Percentiles rank a stretch among this genome's conserved stretches.
phyloP scores from a whole-genome alignment of 2,888 invertebrate species.

The Eretmocerus hayati region DNA sequence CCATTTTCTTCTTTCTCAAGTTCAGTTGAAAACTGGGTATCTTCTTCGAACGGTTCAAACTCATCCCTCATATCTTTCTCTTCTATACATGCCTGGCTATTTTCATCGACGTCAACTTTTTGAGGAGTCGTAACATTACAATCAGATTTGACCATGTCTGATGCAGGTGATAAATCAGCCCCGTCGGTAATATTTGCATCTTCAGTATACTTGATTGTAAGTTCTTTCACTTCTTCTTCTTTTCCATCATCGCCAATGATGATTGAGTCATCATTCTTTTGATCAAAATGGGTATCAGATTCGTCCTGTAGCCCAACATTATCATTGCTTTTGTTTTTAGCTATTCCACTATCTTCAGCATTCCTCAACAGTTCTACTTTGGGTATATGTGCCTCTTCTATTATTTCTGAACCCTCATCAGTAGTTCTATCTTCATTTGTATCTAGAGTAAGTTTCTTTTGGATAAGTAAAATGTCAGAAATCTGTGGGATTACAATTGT shows the following conservation, averaged over 20 bases:
- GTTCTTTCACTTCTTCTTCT: slow-evolving; percentile 6
- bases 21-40: neutral
- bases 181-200: neutral
- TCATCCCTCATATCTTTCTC: neutral
- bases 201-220: neutral
- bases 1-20: neutral
- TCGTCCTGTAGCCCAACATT: too few species aligned
- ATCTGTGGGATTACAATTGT: too few species aligned
- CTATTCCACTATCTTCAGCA: neutral
- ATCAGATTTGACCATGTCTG: neutral
- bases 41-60: neutral
- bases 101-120: neutral
- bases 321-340: neutral
- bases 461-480: too few species aligned
- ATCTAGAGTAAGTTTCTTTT: too few species aligned
- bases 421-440: neutral
- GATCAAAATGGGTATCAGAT: too few species aligned
- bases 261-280: too few species aligned
- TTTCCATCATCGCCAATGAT: neutral
- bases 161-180: neutral
- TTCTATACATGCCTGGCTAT: too few species aligned
- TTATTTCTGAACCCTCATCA: too few species aligned
- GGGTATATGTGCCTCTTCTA: too few species aligned
- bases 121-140: neutral
- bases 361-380: too few species aligned